These are phyloP conservation scores for Madoqua kirkii DNA, from an alignment of 2,113 vertebrate species.

Conservation along the genomic window DNA sequence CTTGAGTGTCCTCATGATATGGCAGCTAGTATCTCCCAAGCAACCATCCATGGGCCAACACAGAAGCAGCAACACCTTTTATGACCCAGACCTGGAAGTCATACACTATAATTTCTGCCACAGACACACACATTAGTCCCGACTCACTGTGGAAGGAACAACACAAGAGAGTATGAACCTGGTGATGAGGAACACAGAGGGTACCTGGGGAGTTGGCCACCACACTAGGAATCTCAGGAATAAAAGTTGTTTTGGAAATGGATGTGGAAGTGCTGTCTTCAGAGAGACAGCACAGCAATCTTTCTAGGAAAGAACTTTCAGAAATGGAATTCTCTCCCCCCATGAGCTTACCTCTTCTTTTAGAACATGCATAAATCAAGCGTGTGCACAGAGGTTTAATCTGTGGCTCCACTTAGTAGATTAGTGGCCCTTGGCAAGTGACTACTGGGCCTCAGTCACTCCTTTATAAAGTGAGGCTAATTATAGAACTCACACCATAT, in stretches of 20 bases:
- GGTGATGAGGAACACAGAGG: not conserved
- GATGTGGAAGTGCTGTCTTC: not conserved
- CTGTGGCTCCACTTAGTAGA: too few species aligned
- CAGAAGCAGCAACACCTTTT: not conserved
- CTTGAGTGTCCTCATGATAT: not conserved
- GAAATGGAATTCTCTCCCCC: not conserved
- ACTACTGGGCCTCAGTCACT: not conserved
- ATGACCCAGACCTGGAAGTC: not conserved
- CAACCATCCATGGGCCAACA: not conserved
- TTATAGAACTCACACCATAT: not conserved
- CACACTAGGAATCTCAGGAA: not conserved
- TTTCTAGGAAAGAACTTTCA: fast-evolving
- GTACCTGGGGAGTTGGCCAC: not conserved
- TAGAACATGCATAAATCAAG: fast-evolving
- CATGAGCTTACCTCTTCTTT: not conserved
- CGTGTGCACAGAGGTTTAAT: not conserved
- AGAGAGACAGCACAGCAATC: not conserved
- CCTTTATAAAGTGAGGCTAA: not conserved
- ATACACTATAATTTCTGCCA: not conserved
- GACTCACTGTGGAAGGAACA: not conserved
- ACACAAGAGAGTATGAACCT: too few species aligned
- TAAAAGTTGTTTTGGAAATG: not conserved
- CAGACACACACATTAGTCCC: not conserved
- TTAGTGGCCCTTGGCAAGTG: not conserved
- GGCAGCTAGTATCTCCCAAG: not conserved